A percentile compares a stretch with the other conserved stretches of the same genome.
phyloP scores from a whole-genome alignment of 2,797 vertebrate species.

The Pseudochirops corinnae region DNA sequence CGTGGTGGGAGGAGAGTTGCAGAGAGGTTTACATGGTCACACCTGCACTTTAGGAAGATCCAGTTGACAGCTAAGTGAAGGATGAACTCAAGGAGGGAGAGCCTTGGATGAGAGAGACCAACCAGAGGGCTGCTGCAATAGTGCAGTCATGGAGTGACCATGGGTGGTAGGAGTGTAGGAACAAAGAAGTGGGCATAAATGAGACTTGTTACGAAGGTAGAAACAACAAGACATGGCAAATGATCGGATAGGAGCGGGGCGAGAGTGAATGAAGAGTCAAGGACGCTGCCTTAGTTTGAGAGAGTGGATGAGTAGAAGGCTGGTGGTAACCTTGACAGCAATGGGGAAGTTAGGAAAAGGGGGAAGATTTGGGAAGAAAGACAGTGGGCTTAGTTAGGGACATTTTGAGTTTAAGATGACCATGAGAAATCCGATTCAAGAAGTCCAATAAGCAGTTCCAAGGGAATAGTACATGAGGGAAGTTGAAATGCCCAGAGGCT shows the following conservation, averaged over 20 bases:
- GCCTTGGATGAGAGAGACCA: not conserved
- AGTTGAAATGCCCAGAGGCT: not conserved
- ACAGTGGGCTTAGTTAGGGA: not conserved
- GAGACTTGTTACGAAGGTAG: not conserved
- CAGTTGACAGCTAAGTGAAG: not conserved
- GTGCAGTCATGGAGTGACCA: not conserved
- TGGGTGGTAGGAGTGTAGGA: not conserved
- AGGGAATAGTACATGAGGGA: not conserved
- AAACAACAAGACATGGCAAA: not conserved
- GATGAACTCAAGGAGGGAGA: not conserved
- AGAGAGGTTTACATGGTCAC: not conserved
- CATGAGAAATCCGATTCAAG: not conserved
- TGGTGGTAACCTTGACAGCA: not conserved
- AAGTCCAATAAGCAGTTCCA: not conserved
- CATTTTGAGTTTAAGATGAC: not conserved
- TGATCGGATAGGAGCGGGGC: not conserved
- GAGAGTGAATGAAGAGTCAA: not conserved
- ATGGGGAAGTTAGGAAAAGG: not conserved
- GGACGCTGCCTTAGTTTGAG: not conserved
- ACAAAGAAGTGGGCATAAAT: not conserved
- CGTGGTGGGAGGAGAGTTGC: no score
- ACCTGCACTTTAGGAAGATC: not conserved
- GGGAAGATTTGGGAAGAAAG: not conserved
- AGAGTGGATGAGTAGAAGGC: not conserved
- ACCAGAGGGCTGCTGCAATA: not conserved